Conservation (phyloP, 2,888 invertebrate genomes). For the Acanthosepion pharaonis region DNA sequence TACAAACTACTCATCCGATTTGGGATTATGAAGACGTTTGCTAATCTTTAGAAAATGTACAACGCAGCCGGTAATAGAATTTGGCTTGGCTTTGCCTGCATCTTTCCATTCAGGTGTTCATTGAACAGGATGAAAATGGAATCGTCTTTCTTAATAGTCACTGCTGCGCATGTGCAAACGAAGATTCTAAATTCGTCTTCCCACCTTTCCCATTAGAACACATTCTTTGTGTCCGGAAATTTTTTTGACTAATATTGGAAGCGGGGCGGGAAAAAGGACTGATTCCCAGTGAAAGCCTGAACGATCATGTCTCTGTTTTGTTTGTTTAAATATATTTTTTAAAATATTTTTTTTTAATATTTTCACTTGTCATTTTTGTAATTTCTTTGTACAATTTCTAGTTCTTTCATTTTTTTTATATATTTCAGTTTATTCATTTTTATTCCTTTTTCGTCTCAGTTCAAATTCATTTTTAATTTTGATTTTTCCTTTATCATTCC, state of each 20-base stretch:
- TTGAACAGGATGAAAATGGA: background rate
- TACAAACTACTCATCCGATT: slow-evolving; percentile 9
- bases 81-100: background rate
- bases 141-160: background rate
- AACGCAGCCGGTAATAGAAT: slow-evolving; percentile 33
- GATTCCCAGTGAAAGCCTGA: background rate
- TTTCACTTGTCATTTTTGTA: background rate
- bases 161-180: background rate
- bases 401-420: too few relatives aligned
- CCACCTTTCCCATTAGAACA: background rate
- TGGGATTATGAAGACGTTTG: slow-evolving; percentile 22
- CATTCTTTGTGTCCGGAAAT: background rate
- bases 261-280: background rate
- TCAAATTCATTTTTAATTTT: too few relatives aligned
- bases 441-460: too few relatives aligned
- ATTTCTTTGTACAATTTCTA: background rate
- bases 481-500: too few relatives aligned
- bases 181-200: background rate
- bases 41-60: slow-evolving; percentile 13
- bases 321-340: background rate
- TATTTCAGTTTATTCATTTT: too few relatives aligned
- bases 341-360: background rate
- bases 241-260: background rate
- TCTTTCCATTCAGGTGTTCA: background rate
- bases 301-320: background rate